Conservation (phyloP, 2,888 invertebrate genomes). For the Cataglyphis livida region DNA sequence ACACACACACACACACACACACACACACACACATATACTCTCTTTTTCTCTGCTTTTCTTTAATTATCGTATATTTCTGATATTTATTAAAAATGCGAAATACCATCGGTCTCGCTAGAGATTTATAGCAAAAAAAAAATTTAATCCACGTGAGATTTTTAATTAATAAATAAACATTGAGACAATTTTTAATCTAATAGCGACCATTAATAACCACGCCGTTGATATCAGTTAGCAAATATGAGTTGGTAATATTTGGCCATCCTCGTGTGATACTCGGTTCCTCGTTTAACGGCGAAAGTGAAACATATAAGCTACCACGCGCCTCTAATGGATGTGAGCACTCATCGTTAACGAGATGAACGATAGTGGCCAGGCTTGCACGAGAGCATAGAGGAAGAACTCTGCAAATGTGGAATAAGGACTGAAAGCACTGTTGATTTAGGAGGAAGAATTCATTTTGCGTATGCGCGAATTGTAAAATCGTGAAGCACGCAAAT, state of each 20-base stretch:
- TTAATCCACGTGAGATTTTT: background rate
- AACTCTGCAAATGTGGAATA: background rate
- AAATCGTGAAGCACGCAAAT: background rate
- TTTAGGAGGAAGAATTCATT: constrained; percentile 11
- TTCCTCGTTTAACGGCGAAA: constrained; percentile 5
- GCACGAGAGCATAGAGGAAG: background rate
- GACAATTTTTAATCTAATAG: background rate
- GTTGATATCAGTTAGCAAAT: background rate
- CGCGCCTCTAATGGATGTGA: constrained; percentile 20
- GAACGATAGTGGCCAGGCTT: background rate
- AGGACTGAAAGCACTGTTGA: constrained; percentile 18
- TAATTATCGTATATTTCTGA: background rate
- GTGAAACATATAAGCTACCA: constrained; percentile 5
- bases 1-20: too few species aligned
- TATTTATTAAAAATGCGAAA: background rate
- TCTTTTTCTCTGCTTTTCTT: background rate
- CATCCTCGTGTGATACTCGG: background rate
- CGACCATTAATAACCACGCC: background rate
- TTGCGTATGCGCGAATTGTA: background rate
- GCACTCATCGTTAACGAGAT: constrained; percentile 19
- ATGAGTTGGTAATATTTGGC: constrained; percentile 21
- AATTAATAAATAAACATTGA: constrained; percentile 26
- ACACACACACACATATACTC: too few species aligned
- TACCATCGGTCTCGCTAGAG: background rate
- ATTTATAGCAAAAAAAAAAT: background rate